A percentile compares a stretch with the other conserved stretches of the same genome.
Conservation (phyloP, 2,113 vertebrate species). For the Callithrix jacchus region DNA sequence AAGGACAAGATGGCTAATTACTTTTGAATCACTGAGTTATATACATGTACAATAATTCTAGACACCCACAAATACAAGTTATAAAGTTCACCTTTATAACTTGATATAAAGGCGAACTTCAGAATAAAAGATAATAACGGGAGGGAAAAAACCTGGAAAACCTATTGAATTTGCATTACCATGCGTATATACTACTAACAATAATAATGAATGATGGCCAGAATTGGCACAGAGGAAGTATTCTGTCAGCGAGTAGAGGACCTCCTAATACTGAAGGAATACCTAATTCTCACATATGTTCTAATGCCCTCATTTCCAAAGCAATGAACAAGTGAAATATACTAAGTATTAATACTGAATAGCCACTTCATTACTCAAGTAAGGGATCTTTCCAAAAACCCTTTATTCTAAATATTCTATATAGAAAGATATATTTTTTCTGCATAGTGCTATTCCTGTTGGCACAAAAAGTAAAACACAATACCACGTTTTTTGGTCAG, state of each 20-base stretch:
- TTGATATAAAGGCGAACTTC: neutral
- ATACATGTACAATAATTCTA: neutral
- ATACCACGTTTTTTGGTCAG: neutral
- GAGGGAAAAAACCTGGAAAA: neutral
- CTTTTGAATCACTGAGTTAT: neutral
- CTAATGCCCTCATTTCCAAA: neutral
- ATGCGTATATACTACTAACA: neutral
- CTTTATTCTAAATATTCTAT: slow-evolving; percentile 1
- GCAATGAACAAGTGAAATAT: neutral
- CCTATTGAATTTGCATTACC: neutral
- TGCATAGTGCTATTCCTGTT: neutral
- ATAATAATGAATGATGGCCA: neutral
- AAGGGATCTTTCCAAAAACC: neutral
- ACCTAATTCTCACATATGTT: neutral
- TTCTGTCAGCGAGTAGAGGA: neutral
- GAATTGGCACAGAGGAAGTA: neutral
- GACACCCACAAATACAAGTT: neutral
- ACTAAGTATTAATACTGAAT: neutral
- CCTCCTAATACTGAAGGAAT: neutral
- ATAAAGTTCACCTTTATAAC: neutral
- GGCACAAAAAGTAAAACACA: neutral
- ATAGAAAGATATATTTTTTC: neutral
- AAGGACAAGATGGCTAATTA: neutral
- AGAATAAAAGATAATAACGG: neutral
- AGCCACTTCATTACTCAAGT: neutral